Evolutionary conservation across 2,888 invertebrate species (phyloP), one percentile per base, ranked within the genome.

Genomic region (Drosophila cracens): DNA sequence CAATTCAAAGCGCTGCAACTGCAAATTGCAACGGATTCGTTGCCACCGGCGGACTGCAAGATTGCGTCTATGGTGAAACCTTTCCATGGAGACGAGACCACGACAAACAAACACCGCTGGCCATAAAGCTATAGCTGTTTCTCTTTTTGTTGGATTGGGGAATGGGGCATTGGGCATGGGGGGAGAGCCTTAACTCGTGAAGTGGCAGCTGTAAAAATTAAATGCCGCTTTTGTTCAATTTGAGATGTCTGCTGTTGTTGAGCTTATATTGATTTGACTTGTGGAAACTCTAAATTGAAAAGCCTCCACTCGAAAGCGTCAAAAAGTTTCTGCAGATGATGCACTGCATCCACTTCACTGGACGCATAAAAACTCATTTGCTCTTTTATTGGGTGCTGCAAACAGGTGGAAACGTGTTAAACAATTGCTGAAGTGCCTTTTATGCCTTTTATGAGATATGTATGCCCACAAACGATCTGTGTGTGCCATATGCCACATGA

Each of bases 11-110:
- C 25, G 71, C 66, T 81, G 78, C 86, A 76, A 80, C 88, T 86
- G 89, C 71, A 79, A 78, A 86, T 81, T 83, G 87, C 89, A 77
- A 76, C 64, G 58, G 77, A 76, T 65, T 71, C 59, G 59, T 81
- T 67, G 77, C 78, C 78, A 81, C 72, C 49, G 78, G 78, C 82
- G 38, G 46, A 54, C 38, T 76, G 68, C 40, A 54, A 73, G 73
- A 73, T 72, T 73, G 74, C 61, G 61, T 66, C 36, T 34, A 27
- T 40, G 62, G 73, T 60, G 78, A 79, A 79, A 79, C 78, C 82
- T 81, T 78, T 81, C 72, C 51, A 64, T 60, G 65, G 52, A 66
- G 81, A 76, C 62, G 54, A 78, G 60, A 61, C 66, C 79, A 59
- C 74, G 74, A 73, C 79, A 48, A 36, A 49, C 53, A 63, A 54